Evolutionary conservation across 2,888 invertebrate genomes (phyloP).

Genomic region (Parochlus steinenii): DNA sequence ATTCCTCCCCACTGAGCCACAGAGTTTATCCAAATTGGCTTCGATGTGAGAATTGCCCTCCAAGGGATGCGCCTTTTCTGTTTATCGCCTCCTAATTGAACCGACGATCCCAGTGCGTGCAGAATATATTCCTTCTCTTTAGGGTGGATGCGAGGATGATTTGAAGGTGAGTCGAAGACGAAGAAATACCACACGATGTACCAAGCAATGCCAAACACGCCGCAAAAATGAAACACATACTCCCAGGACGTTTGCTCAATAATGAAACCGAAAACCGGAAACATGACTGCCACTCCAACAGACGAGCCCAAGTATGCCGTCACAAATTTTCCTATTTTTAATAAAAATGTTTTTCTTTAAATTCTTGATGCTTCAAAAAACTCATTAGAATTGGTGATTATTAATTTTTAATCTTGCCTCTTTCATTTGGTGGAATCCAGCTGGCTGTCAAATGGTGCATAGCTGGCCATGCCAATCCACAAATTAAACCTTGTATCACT

Average conservation of each 20-base stretch:
- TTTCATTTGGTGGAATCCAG: slow-evolving; percentile 72
- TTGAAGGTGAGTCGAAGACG: slow-evolving; percentile 43
- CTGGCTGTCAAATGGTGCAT: slow-evolving; percentile 40
- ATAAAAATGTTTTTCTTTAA: too few relatives aligned
- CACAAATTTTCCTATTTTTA: slow-evolving; percentile 51
- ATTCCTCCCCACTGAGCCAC: slow-evolving; percentile 47
- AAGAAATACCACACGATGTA: slow-evolving; percentile 42
- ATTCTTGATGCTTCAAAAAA: too few relatives aligned
- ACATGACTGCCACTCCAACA: slow-evolving; percentile 47
- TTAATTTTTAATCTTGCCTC: too few relatives aligned
- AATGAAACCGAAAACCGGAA: slow-evolving; percentile 51
- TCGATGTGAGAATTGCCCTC: slow-evolving; percentile 39
- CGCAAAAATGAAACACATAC: slow-evolving; percentile 49
- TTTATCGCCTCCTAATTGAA: slow-evolving; percentile 16
- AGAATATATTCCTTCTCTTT: slow-evolving; percentile 41
- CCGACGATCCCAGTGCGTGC: slow-evolving; percentile 34
- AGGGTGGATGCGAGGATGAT: slow-evolving; percentile 46
- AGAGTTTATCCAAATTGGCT: slow-evolving; percentile 45
- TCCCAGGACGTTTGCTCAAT: slow-evolving; percentile 52
- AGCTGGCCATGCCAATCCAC: slow-evolving; percentile 24
- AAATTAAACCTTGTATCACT: slow-evolving; percentile 47
- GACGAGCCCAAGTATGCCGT: slow-evolving; percentile 47
- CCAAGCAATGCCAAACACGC: slow-evolving; percentile 45
- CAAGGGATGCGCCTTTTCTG: slow-evolving; percentile 40
- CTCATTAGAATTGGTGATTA: slow-evolving; percentile 36